These are phyloP conservation scores for Eidolon helvum DNA, from an alignment of 2,113 vertebrate species.

Conservation along the genomic window DNA sequence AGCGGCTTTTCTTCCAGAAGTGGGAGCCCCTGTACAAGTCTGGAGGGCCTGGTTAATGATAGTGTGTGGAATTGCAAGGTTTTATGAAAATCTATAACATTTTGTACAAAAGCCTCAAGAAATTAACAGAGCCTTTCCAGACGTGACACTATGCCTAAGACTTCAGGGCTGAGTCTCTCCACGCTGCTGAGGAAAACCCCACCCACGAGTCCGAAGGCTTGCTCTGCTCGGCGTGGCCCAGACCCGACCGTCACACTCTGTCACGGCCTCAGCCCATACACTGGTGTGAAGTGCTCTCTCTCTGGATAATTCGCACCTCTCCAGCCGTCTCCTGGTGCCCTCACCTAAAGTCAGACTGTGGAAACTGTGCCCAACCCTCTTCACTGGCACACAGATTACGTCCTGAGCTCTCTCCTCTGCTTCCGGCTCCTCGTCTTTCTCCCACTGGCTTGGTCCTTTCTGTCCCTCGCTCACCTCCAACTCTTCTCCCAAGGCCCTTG, in stretches of 20 bases:
- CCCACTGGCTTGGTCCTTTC: not conserved
- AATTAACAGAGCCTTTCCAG: not conserved
- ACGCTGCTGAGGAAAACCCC: not conserved
- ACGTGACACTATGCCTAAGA: not conserved
- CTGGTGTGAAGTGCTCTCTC: not conserved
- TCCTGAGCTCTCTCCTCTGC: not conserved
- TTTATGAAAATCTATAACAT: rapidly evolving
- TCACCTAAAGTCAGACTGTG: not conserved
- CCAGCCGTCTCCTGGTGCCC: not conserved
- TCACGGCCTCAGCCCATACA: not conserved
- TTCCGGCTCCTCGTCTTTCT: not conserved
- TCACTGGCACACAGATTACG: rapidly evolving
- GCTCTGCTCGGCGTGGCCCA: not conserved
- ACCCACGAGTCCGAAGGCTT: not conserved
- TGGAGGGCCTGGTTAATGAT: not conserved
- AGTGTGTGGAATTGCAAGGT: not conserved
- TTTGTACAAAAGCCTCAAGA: not conserved
- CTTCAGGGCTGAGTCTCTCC: not conserved
- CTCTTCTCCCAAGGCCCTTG: not conserved
- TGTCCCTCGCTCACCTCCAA: not conserved
- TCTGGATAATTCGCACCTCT: not conserved
- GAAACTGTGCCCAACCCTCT: not conserved
- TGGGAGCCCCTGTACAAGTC: not conserved
- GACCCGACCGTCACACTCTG: not conserved
- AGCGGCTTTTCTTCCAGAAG: not conserved